These are phyloP conservation scores for Schizothorax lantsangensis DNA, from an alignment of 2,797 vertebrate species.

Conservation along the genomic window DNA sequence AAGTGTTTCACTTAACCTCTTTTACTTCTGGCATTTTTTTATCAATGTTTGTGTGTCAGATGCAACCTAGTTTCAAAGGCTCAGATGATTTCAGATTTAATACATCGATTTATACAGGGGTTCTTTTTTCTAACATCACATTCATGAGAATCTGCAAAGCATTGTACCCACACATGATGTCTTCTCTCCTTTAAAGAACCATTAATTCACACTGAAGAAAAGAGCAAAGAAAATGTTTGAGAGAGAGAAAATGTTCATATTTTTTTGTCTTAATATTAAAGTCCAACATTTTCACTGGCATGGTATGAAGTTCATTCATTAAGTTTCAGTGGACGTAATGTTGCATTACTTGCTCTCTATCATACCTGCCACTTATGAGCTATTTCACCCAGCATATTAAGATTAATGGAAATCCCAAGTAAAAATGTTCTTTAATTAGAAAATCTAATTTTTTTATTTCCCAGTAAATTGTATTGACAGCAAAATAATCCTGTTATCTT, in stretches of 20 bases:
- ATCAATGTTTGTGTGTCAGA: neutral
- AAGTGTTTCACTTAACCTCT: conserved; percentile 6
- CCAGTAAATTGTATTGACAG: too few species aligned
- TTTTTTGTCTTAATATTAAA: neutral
- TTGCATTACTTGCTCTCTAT: conserved; percentile 18
- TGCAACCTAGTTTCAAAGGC: neutral
- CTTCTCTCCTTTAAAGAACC: neutral
- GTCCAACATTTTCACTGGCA: neutral
- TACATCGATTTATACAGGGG: neutral
- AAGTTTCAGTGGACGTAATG: neutral
- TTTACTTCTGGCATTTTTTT: neutral
- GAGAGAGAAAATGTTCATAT: neutral
- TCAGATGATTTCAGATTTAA: neutral
- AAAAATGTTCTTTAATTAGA: too few species aligned
- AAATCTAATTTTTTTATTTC: too few species aligned
- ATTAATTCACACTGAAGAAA: neutral
- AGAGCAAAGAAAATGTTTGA: neutral
- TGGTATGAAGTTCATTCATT: neutral
- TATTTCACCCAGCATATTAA: conserved; percentile 6
- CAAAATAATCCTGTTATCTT: too few species aligned
- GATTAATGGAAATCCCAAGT: conserved; percentile 4
- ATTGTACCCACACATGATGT: neutral
- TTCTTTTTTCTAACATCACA: neutral
- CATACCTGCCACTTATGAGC: neutral
- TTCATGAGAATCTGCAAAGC: neutral